Conservation (phyloP, 2,888 invertebrate genomes). For the Ichneumon xanthorius region DNA sequence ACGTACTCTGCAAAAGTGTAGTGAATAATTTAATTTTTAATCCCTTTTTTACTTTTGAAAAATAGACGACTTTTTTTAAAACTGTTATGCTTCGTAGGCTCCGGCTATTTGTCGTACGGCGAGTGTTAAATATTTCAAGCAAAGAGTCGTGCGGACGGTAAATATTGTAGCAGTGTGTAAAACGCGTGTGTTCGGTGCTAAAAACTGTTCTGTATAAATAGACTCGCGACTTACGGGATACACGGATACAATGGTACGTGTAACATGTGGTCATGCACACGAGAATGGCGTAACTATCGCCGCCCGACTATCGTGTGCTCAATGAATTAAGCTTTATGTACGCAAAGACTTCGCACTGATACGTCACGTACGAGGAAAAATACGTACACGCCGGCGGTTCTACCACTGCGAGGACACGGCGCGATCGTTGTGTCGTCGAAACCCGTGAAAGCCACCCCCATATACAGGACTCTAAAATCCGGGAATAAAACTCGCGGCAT, state of each 20-base stretch:
- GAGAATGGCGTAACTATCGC: slow-evolving; percentile 16
- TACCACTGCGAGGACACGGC: slow-evolving; percentile 11
- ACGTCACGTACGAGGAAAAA: slow-evolving; percentile 58
- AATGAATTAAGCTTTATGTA: slow-evolving; percentile 64
- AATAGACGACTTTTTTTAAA: not conserved
- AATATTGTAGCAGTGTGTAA: not conserved
- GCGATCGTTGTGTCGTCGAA: slow-evolving; percentile 21
- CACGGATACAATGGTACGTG: slow-evolving; percentile 23
- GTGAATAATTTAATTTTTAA: slow-evolving; percentile 5
- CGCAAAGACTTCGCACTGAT: slow-evolving; percentile 58
- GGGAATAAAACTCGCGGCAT: slow-evolving; percentile 38
- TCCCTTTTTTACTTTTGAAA: slow-evolving; percentile 8
- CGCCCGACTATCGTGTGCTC: slow-evolving; percentile 47
- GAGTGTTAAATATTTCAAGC: not conserved
- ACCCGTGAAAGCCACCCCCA: slow-evolving; percentile 21
- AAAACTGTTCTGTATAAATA: slow-evolving; percentile 40
- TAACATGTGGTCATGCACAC: slow-evolving; percentile 18
- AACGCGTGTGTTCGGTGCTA: not conserved
- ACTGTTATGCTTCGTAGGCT: not conserved
- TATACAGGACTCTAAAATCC: slow-evolving; percentile 32
- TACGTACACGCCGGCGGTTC: slow-evolving; percentile 26
- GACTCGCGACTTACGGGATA: slow-evolving; percentile 30
- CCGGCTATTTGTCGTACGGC: not conserved
- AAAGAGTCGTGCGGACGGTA: not conserved
- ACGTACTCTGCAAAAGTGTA: slow-evolving; percentile 36